Evolutionary conservation across 2,888 invertebrate species (phyloP).

Genomic region (Ormyrus pomaceus): DNA sequence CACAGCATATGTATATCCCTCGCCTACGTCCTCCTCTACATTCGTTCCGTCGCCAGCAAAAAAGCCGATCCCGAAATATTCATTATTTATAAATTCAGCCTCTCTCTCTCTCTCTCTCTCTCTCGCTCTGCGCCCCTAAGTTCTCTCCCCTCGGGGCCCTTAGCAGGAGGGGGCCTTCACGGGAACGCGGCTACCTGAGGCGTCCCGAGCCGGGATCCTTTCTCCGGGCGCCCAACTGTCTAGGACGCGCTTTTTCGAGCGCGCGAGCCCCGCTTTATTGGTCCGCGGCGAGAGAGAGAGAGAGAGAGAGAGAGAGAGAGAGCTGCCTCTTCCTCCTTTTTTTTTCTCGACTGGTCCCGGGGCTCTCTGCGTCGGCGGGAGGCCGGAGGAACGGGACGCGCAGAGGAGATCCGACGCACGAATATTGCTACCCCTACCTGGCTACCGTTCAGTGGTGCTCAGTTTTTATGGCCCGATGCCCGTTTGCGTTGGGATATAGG

Average conservation of each 20-base stretch:
- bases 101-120: slow-evolving; percentile 5
- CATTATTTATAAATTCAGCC: slow-evolving; percentile 52
- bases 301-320: too few relatives aligned
- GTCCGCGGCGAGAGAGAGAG: slow-evolving; percentile 25
- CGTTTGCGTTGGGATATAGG: too few relatives aligned
- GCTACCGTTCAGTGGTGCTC: slow-evolving; percentile 57
- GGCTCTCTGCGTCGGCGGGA: slow-evolving; percentile 44
- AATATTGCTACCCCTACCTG: slow-evolving; percentile 56
- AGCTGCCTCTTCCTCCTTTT: slow-evolving; percentile 16
- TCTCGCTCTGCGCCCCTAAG: slow-evolving; percentile 8
- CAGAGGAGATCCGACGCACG: slow-evolving; percentile 33
- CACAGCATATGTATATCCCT: too few relatives aligned
- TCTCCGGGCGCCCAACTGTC: slow-evolving; percentile 70
- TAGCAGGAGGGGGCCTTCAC: slow-evolving; percentile 42
- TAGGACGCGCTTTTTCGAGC: slow-evolving; percentile 50
- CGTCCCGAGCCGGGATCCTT: slow-evolving; percentile 59
- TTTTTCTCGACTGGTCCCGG: slow-evolving; percentile 8
- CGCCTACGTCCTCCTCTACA: background rate
- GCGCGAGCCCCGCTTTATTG: slow-evolving; percentile 29
- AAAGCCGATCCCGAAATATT: slow-evolving; percentile 39
- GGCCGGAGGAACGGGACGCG: slow-evolving; percentile 30
- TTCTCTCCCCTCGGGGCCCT: slow-evolving; percentile 32
- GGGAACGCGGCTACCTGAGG: slow-evolving; percentile 58
- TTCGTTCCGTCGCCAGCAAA: slow-evolving; percentile 33
- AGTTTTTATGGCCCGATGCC: background rate